Base-by-base conservation (phyloP, 2,888 invertebrate genomes). In the Ichneumon xanthorius region DNA sequence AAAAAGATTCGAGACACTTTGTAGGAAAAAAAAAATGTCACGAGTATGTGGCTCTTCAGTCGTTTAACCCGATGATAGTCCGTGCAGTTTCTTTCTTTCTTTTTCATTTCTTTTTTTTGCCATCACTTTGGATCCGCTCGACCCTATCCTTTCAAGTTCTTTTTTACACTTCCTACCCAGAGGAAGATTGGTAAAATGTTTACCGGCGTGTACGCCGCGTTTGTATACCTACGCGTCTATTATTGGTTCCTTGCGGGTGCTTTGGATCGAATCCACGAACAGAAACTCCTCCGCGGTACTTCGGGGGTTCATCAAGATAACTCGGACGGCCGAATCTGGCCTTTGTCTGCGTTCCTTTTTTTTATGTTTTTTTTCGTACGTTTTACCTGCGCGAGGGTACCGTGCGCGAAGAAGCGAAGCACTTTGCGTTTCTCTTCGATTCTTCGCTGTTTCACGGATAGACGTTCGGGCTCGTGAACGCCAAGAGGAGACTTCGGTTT, bases 271-370 rank as follows among this genome's bases (percentile, higher is more conserved):
- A 77, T 53, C 55, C 55, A 53, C 3, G 63, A 70, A 71, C 40
- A 91, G 89, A 90, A 87, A 92, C 90, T 90, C 91, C 90, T 70
- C 90, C 83, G 91, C 89, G 90, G 90, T 91, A 91, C 92, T 91
- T 37, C 30, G 30, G 89, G 90, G 92, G 92, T 92, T 92, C 92
- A 92, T 92, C 92, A 92, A 92, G 92, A 92, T 92, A 92, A 90
- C 92, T 87, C 88, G 84, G 45, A 80, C 80, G 55, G 80, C 71
- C 77, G 86, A 86, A 84, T 78, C 40, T 80, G 68, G 68, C 73
- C 45, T 83, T 86, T 77, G 78, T 72, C 67, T 45, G 76, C 48
- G 71, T 72, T 68, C 79, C 65, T 79, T 78, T 61, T 72, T 79
- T 83, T 73, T 22, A n/a, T 16, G 3, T 26, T 11, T 9, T 72